Evolutionary conservation across 1,140 invertebrate genomes (phyloP), one percentile per base, ranked within the genome.

Genomic region (Hermatobates lingyangjiaoensis): DNA sequence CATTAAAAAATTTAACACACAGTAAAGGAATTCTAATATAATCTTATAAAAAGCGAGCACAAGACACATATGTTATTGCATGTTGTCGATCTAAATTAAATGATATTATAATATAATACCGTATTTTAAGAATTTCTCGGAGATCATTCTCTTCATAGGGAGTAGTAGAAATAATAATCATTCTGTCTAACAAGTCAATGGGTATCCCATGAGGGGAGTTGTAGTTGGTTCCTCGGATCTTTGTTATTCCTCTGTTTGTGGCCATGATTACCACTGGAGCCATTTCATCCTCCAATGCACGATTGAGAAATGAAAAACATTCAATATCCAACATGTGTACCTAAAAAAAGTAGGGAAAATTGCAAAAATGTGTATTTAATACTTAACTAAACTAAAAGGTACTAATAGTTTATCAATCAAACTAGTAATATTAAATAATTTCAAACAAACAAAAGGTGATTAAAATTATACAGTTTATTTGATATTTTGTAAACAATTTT

Each of bases 321-420:
- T 98, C 94, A 46, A 98, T 91, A 61, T 98, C 95, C 54, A 99
- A 68, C 93, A 98, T 98, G 62, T 98, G 95, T 0, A 91, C 90
- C 74, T 87, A 72, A 58, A 58, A 54, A 51, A 51, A 38, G 20
- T 24, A 23, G 26, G 1, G 28, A 21, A 40, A 48, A 34, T 34
- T 34, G 18, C 10, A 10, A 12, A 34, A 34, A 34, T 45, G 10
- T n/a, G n/a, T n/a, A n/a, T n/a, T n/a, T n/a, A n/a, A n/a, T n/a
- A n/a, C n/a, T n/a, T n/a, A n/a, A n/a, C n/a, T n/a, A n/a, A n/a
- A n/a, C n/a, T n/a, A n/a, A n/a, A n/a, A n/a, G n/a, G n/a, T n/a
- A n/a, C n/a, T n/a, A n/a, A n/a, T n/a, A n/a, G n/a, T n/a, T n/a
- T n/a, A n/a, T n/a, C n/a, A n/a, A n/a, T n/a, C n/a, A n/a, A n/a